A percentile compares a stretch with the other conserved stretches of the same genome.
phyloP scores from a whole-genome alignment of 2,888 invertebrate genomes.

The Drosophila anomelani region DNA sequence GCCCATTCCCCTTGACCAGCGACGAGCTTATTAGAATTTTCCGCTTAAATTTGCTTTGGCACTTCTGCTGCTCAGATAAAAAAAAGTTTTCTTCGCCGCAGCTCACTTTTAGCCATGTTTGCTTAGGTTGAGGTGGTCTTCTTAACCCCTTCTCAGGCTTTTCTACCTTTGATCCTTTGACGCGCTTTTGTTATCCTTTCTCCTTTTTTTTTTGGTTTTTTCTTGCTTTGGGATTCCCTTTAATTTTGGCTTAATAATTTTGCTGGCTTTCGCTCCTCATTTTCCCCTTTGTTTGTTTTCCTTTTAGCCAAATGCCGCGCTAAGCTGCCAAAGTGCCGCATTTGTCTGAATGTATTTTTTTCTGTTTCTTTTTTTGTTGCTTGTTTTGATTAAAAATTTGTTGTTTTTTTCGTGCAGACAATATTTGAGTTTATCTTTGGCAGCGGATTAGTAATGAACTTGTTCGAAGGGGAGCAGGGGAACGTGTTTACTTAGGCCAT shows the following conservation, averaged over 20 bases:
- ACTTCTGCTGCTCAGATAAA: constrained; percentile 47
- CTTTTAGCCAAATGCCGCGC: constrained; percentile 60
- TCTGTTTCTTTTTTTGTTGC: constrained; percentile 45
- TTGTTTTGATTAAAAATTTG: constrained; percentile 75
- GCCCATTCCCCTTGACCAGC: constrained; percentile 60
- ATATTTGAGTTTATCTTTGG: constrained; percentile 75
- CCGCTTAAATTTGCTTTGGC: constrained; percentile 79
- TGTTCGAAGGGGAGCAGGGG: constrained; percentile 11
- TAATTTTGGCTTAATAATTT: constrained; percentile 76
- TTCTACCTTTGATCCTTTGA: constrained; percentile 78
- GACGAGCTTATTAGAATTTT: constrained; percentile 78
- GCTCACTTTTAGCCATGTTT: constrained; percentile 55
- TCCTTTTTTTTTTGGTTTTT: constrained; percentile 6
- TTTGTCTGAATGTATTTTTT: constrained; percentile 56
- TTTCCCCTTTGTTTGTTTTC: constrained; percentile 68
- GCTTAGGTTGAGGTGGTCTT: constrained; percentile 63
- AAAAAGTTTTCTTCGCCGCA: constrained; percentile 63
- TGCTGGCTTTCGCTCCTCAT: constrained; percentile 39
- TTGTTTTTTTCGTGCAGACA: constrained; percentile 51
- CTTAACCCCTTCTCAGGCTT: constrained; percentile 7
- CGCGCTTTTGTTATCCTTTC: constrained; percentile 71
- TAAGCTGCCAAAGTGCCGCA: constrained; percentile 79
- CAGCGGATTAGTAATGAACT: constrained; percentile 79
- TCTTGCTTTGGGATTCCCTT: constrained; percentile 48
- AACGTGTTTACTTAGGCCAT: constrained; percentile 74